These are phyloP conservation scores for Coregonus ussuriensis DNA, from an alignment of 2,797 vertebrate species.

Conservation along the genomic window DNA sequence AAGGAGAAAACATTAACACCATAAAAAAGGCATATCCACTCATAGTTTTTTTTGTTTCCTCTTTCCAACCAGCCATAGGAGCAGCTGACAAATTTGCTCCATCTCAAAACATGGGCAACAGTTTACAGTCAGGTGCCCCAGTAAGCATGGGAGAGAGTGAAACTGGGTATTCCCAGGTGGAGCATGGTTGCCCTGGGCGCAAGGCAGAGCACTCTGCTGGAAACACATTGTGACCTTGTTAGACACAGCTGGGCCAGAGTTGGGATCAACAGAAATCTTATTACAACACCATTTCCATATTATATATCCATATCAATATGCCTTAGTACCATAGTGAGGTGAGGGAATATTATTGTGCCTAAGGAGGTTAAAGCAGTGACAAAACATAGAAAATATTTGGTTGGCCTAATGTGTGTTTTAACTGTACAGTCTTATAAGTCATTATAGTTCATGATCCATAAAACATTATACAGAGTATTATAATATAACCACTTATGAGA, in stretches of 20 bases:
- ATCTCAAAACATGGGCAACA: not conserved
- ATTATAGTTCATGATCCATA: too few species aligned
- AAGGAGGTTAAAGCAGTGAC: not conserved
- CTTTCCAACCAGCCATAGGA: not conserved
- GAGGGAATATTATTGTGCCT: not conserved
- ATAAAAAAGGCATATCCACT: not conserved
- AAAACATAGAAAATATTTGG: not conserved
- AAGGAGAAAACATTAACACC: not conserved
- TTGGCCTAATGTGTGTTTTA: too few species aligned
- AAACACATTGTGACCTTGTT: slow-evolving; percentile 30
- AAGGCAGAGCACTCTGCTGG: slow-evolving; percentile 15
- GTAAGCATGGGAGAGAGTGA: slow-evolving; percentile 11
- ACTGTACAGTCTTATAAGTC: too few species aligned
- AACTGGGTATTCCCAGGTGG: slow-evolving; percentile 18
- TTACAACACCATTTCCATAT: not conserved
- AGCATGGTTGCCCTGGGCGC: slow-evolving; percentile 8
- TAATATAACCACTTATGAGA: too few species aligned
- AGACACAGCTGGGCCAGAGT: slow-evolving; percentile 4
- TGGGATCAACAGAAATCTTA: slow-evolving; percentile 1
- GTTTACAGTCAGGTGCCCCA: slow-evolving; percentile 25
- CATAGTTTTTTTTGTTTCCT: not conserved
- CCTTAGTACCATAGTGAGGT: not conserved
- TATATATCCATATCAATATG: not conserved
- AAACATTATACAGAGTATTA: too few species aligned
- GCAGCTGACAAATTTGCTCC: not conserved